Conservation (phyloP, 2,113 vertebrate genomes). For the Poicephalus gulielmi region DNA sequence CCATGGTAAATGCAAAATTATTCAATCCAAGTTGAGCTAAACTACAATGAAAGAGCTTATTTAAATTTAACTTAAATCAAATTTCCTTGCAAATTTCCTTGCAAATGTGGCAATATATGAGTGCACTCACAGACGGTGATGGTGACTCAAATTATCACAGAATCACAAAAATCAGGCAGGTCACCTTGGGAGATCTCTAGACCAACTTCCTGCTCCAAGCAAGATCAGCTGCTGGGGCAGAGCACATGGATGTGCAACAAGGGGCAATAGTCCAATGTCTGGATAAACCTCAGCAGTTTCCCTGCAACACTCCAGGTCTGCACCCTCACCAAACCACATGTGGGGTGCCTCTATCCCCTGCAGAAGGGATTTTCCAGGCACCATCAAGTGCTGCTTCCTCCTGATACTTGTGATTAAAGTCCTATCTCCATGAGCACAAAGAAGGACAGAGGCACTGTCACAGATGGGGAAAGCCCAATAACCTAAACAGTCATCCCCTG, state of each 20-base stretch:
- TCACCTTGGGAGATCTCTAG: neutral
- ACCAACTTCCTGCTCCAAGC: neutral
- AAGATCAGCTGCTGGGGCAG: neutral
- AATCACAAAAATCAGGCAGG: neutral
- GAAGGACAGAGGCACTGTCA: neutral
- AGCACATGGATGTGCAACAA: neutral
- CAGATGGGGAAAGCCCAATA: neutral
- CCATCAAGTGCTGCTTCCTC: neutral
- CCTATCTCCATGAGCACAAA: neutral
- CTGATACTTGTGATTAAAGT: neutral
- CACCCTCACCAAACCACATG: neutral
- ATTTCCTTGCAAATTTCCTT: constrained; percentile 1
- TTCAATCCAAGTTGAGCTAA: neutral
- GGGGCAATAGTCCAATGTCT: neutral
- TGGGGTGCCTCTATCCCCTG: neutral
- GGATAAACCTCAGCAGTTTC: neutral
- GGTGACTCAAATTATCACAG: neutral
- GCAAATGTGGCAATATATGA: neutral
- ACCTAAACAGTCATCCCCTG: neutral
- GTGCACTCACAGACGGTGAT: neutral
- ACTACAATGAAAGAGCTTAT: neutral
- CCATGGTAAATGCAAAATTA: neutral
- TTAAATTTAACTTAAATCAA: constrained; percentile 24
- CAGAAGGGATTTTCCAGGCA: neutral
- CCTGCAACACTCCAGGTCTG: neutral